phyloP scores from a whole-genome alignment of 2,888 invertebrate species.

The Acrobasis suavella region DNA sequence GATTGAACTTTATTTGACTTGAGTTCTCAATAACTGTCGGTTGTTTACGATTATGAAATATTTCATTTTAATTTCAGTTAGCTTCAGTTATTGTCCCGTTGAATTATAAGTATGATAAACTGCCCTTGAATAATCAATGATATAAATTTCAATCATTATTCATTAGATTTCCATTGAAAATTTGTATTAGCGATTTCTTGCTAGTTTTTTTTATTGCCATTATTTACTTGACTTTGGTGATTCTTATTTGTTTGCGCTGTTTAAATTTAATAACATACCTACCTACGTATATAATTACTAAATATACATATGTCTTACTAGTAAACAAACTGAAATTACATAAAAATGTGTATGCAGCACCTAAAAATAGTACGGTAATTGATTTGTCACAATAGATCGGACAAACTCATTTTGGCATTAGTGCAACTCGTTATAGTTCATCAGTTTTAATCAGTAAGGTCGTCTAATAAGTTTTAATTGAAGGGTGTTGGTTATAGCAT shows the following conservation, averaged over 20 bases:
- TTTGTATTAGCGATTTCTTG: no score
- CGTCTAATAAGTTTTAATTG: background rate
- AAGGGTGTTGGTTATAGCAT: background rate
- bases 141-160: conserved; percentile 52
- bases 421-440: background rate
- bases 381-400: no score
- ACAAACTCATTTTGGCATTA: background rate
- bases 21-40: background rate
- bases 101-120: conserved; percentile 56
- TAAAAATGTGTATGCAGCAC: no score
- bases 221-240: no score
- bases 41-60: conserved; percentile 23
- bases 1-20: background rate
- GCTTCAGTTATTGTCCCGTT: conserved; percentile 31
- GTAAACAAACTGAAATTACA: no score
- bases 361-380: no score
- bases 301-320: no score
- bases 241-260: no score
- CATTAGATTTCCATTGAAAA: conserved; percentile 34
- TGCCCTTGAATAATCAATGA: conserved; percentile 38
- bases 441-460: background rate
- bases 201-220: no score
- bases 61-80: conserved; percentile 25
- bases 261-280: no score
- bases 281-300: no score